Evolutionary conservation across 2,797 vertebrate genomes (phyloP).

Genomic region (Trachops cirrhosus): DNA sequence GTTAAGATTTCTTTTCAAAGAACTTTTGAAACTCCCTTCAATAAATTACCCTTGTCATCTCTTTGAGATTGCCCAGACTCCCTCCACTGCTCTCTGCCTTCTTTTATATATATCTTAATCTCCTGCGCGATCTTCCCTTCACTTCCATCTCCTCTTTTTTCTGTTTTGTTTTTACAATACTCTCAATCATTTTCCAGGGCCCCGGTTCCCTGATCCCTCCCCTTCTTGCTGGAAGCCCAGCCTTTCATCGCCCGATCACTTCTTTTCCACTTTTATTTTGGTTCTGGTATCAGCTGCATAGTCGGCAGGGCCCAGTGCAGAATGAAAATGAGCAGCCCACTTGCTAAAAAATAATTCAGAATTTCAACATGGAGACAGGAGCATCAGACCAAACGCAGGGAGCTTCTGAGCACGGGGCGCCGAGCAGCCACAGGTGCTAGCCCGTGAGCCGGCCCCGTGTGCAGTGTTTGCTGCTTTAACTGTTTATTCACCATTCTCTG

Average conservation of each 20-base stretch:
- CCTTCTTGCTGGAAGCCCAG: background rate
- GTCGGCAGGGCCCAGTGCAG: background rate
- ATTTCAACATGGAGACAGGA: background rate
- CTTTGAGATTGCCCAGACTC: background rate
- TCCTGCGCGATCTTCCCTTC: background rate
- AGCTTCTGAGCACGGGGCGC: accelerated
- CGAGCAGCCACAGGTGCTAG: accelerated
- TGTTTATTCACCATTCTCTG: background rate
- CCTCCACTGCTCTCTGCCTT: background rate
- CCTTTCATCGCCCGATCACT: background rate
- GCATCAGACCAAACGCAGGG: background rate
- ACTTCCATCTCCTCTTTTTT: background rate
- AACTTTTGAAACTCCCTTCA: slow-evolving; percentile 43
- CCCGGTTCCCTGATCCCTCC: background rate
- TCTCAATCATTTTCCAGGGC: slow-evolving; percentile 41
- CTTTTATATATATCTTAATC: slow-evolving; percentile 46
- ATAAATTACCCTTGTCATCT: slow-evolving; percentile 58
- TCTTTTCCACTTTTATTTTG: background rate
- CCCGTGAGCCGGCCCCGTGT: accelerated
- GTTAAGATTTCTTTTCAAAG: slow-evolving; percentile 48
- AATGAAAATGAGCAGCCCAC: background rate
- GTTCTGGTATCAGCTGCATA: background rate
- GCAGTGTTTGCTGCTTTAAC: background rate
- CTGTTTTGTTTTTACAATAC: slow-evolving; percentile 40
- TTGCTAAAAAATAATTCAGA: background rate